These are phyloP conservation scores for Dromius quadrimaculatus DNA, from an alignment of 2,888 invertebrate species.

Conservation along the genomic window DNA sequence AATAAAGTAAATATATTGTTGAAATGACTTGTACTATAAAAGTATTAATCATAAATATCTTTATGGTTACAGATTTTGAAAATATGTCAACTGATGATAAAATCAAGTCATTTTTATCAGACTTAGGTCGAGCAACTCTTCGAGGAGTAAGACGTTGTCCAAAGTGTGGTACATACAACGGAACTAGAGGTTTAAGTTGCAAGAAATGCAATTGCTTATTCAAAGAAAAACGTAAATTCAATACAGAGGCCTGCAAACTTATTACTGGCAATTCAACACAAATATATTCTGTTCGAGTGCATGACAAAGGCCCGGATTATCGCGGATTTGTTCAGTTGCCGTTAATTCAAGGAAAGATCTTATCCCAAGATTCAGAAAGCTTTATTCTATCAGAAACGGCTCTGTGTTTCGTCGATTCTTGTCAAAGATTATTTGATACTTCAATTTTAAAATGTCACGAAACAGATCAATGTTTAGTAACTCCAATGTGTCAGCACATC, in stretches of 20 bases:
- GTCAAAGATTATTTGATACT: conserved; percentile 70
- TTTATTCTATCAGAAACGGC: conserved; percentile 61
- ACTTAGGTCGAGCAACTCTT: conserved; percentile 70
- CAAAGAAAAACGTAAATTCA: conserved; percentile 71
- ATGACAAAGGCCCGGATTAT: conserved; percentile 77
- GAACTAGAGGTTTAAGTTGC: conserved; percentile 79
- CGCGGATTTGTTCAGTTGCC: conserved; percentile 79
- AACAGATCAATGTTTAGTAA: conserved; percentile 56
- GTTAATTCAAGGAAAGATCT: conserved; percentile 63
- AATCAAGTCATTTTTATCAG: conserved; percentile 55
- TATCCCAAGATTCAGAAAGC: conserved; percentile 56
- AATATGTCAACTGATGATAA: conserved; percentile 48
- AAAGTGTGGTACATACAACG: conserved; percentile 81
- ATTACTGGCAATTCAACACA: conserved; percentile 73
- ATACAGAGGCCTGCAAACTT: conserved; percentile 76
- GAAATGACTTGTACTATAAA: background rate
- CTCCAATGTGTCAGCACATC: conserved; percentile 72
- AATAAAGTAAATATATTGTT: background rate
- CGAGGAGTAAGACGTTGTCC: conserved; percentile 81
- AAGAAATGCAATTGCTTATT: conserved; percentile 80
- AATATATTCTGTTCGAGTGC: conserved; percentile 77
- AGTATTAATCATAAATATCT: background rate
- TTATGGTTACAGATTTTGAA: conserved; percentile 8
- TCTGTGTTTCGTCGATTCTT: conserved; percentile 72
- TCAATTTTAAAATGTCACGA: conserved; percentile 71